These are phyloP conservation scores for Phylloscopus collybita DNA, from an alignment of 2,797 vertebrate genomes.

Conservation along the genomic window DNA sequence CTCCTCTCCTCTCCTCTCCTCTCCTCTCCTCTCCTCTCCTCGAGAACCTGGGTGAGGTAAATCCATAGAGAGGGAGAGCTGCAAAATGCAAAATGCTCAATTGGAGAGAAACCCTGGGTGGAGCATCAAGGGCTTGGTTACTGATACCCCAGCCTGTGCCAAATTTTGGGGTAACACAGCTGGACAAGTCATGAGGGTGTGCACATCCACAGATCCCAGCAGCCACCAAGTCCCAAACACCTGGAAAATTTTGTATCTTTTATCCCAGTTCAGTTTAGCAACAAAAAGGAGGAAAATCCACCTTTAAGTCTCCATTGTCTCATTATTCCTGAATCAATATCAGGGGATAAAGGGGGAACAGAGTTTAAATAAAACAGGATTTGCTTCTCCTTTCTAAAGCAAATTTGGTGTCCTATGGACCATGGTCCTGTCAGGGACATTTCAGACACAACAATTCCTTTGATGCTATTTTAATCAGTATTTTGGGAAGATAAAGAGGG, in stretches of 20 bases:
- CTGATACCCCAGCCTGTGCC: background rate
- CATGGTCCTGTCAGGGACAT: background rate
- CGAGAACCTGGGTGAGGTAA: background rate
- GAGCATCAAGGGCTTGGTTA: background rate
- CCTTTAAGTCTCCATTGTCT: conserved; percentile 39
- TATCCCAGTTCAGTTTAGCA: background rate
- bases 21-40: too few relatives aligned
- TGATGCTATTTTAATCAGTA: background rate
- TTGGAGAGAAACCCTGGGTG: background rate
- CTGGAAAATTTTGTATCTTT: background rate
- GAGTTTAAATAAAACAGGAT: background rate
- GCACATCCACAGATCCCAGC: background rate
- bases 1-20: too few relatives aligned
- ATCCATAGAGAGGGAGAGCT: background rate
- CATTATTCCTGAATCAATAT: conserved; percentile 62
- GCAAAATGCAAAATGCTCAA: background rate
- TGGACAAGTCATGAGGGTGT: background rate
- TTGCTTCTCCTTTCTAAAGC: conserved; percentile 29
- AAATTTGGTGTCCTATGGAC: background rate
- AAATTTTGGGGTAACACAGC: background rate
- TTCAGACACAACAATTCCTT: background rate
- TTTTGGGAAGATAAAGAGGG: background rate
- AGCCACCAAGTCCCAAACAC: background rate
- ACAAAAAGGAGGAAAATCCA: background rate
- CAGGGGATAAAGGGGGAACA: conserved; percentile 38